Evolutionary conservation across 2,888 invertebrate species (phyloP).

Genomic region (Heliconius ismenius): DNA sequence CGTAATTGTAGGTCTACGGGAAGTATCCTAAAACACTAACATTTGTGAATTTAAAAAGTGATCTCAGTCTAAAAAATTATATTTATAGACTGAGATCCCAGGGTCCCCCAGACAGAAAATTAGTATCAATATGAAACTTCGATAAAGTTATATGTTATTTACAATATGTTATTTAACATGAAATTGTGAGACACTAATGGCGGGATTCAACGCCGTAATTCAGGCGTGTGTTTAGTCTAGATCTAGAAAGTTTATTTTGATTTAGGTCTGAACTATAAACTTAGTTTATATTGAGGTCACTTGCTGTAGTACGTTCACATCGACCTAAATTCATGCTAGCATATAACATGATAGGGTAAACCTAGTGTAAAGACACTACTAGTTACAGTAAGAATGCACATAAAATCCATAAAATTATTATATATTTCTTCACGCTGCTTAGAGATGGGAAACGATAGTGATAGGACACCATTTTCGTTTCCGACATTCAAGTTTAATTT

Average conservation of each 20-base stretch:
- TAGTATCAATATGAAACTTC: not conserved
- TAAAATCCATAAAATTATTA: too few relatives aligned
- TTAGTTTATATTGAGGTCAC: not conserved
- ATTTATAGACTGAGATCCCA: too few relatives aligned
- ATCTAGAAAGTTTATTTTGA: conserved; percentile 10
- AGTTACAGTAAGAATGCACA: too few relatives aligned
- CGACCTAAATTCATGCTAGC: not conserved
- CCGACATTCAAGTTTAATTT: too few relatives aligned
- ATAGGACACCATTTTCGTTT: too few relatives aligned
- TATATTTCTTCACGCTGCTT: too few relatives aligned
- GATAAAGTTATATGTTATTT: not conserved
- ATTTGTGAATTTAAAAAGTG: too few relatives aligned
- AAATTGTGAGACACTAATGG: not conserved
- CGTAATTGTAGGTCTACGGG: too few relatives aligned
- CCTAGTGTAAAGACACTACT: not conserved
- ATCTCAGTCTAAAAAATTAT: too few relatives aligned
- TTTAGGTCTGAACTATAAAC: conserved; percentile 8
- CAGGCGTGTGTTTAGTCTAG: conserved; percentile 13
- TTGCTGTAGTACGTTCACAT: not conserved
- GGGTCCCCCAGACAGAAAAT: not conserved
- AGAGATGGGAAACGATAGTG: too few relatives aligned
- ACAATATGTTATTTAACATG: not conserved
- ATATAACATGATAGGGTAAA: not conserved
- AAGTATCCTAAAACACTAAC: too few relatives aligned
- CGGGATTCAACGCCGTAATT: not conserved